A percentile compares a stretch with the other conserved stretches of the same genome.
phyloP scores from a whole-genome alignment of 2,888 invertebrate species.

The Drosophila aldrichi region DNA sequence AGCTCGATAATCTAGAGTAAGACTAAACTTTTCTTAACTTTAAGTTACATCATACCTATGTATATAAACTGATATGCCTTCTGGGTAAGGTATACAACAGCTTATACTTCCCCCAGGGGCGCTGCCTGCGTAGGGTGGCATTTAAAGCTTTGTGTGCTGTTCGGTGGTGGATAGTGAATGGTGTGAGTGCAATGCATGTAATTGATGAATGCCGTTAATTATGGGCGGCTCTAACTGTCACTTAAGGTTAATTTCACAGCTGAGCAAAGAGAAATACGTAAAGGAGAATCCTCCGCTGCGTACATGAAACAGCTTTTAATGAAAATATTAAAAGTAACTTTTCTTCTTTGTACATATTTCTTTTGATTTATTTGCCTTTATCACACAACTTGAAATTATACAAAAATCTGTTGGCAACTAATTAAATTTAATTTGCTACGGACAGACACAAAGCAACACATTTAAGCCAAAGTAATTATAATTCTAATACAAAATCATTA shows the following conservation, averaged over 20 bases:
- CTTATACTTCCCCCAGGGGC: constrained; percentile 14
- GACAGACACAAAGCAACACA: not conserved
- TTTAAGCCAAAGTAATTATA: constrained; percentile 8
- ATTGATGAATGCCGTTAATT: constrained; percentile 67
- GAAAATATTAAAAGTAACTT: not conserved
- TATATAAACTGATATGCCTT: not conserved
- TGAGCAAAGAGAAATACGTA: constrained; percentile 15
- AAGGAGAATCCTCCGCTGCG: not conserved
- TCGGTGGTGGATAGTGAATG: constrained; percentile 12
- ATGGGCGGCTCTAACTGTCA: constrained; percentile 62
- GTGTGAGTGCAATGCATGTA: constrained; percentile 36
- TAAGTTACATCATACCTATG: not conserved
- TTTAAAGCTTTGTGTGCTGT: constrained; percentile 41
- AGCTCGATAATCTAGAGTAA: no score
- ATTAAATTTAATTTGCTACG: constrained; percentile 2
- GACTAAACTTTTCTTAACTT: no score
- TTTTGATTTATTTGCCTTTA: not conserved
- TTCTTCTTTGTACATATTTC: not conserved
- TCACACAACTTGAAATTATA: not conserved
- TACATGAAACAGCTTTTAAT: constrained; percentile 1
- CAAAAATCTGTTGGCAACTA: not conserved
- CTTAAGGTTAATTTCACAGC: constrained; percentile 42
- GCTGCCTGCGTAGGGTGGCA: constrained; percentile 1
- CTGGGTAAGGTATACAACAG: constrained; percentile 1
- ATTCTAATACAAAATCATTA: not conserved